These are phyloP conservation scores for Lophotriccus pileatus DNA, from an alignment of 2,797 vertebrate species.

Conservation along the genomic window DNA sequence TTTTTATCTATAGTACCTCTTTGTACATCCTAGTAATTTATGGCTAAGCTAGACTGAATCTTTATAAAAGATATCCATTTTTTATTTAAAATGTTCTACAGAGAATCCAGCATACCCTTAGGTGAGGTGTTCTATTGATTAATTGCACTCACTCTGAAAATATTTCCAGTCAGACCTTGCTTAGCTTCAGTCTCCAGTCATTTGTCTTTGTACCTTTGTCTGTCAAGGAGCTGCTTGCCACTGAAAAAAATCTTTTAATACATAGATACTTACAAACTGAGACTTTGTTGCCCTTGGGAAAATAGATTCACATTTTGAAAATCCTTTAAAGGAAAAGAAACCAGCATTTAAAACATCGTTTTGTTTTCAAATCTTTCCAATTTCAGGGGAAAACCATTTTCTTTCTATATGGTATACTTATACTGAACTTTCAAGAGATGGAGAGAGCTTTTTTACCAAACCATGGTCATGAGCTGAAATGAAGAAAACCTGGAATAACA, in stretches of 20 bases:
- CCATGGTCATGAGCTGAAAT: neutral
- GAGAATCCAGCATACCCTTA: constrained; percentile 1
- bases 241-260: constrained; percentile 38
- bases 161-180: constrained; percentile 44
- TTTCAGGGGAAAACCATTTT: neutral
- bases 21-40: constrained; percentile 20
- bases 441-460: neutral
- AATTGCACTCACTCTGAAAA: constrained; percentile 29
- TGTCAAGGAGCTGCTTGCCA: constrained; percentile 3
- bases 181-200: constrained; percentile 24
- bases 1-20: neutral
- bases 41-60: neutral
- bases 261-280: neutral
- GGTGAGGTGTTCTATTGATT: constrained; percentile 51
- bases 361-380: neutral
- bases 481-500: neutral
- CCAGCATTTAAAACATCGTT: neutral
- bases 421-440: neutral
- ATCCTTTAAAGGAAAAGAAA: neutral
- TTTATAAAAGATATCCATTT: constrained; percentile 17
- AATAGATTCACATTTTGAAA: neutral
- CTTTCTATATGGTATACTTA: neutral
- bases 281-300: neutral
- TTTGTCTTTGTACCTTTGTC: constrained; percentile 41
- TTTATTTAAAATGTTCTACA: constrained; percentile 33